Percentiles rank a stretch among this genome's conserved stretches.
Conservation (phyloP, 2,888 invertebrate genomes). For the Fragum fragum region DNA sequence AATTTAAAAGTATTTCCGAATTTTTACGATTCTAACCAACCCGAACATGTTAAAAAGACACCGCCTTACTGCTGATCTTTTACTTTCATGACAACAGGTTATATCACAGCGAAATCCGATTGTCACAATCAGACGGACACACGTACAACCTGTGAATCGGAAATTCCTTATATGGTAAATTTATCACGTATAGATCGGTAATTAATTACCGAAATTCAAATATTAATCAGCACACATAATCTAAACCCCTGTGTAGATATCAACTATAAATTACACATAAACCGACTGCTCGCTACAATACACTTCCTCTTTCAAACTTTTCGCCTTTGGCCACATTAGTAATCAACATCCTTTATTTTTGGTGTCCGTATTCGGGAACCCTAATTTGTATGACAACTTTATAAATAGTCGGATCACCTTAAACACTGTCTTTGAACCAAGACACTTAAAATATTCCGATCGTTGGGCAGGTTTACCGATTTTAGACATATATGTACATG, state of each 20-base stretch:
- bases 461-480: conserved; percentile 31
- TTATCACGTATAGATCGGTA: not conserved
- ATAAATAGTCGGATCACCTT: not conserved
- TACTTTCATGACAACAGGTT: too few relatives aligned
- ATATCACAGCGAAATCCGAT: too few relatives aligned
- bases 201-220: not conserved
- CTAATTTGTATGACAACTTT: not conserved
- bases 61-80: not conserved
- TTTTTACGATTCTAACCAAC: conserved; percentile 10
- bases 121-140: too few relatives aligned
- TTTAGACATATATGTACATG: conserved; percentile 20
- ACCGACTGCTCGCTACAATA: conserved; percentile 10
- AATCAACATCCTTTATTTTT: not conserved
- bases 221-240: conserved; percentile 7
- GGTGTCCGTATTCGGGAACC: not conserved
- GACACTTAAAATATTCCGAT: conserved; percentile 53
- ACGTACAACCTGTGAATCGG: too few relatives aligned
- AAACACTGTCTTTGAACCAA: conserved; percentile 20
- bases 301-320: conserved; percentile 23
- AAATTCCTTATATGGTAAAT: too few relatives aligned
- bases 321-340: not conserved
- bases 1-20: not conserved
- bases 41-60: not conserved
- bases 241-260: not conserved
- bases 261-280: conserved; percentile 9